Evolutionary conservation across 30 jellyfish, hydroid and myxozoan species (phyloP).

Genomic region (Chironex yamaguchii): DNA sequence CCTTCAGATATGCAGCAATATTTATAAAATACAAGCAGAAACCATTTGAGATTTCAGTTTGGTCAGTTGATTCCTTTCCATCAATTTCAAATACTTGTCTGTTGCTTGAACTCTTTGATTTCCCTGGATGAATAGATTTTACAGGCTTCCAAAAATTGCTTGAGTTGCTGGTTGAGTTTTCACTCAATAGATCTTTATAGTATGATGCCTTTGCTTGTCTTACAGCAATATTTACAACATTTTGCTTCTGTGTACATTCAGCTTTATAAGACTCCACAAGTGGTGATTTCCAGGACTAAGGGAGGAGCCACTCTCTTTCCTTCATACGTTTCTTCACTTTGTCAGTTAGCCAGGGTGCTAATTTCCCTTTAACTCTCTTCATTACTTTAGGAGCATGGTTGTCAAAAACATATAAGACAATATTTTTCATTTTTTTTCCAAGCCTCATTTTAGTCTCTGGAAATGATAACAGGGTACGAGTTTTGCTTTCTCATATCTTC

Average conservation of each 20-base stretch:
- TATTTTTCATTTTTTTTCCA: slow-evolving; percentile 65
- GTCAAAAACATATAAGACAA: slow-evolving; percentile 32
- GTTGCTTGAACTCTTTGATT: neutral
- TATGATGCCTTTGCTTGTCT: slow-evolving; percentile 63
- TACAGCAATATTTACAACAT: slow-evolving; percentile 38
- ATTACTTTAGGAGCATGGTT: slow-evolving; percentile 64
- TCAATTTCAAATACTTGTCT: slow-evolving; percentile 27
- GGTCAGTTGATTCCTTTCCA: slow-evolving; percentile 36
- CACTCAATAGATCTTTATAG: slow-evolving; percentile 24
- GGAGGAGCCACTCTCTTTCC: slow-evolving; percentile 54
- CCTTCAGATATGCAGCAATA: slow-evolving; percentile 33
- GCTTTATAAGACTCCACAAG: slow-evolving; percentile 25
- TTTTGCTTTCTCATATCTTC: slow-evolving; percentile 36
- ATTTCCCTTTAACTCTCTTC: slow-evolving; percentile 59
- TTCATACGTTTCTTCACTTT: slow-evolving; percentile 37
- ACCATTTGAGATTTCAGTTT: slow-evolving; percentile 35
- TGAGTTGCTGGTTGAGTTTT: slow-evolving; percentile 61
- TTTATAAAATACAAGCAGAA: slow-evolving; percentile 34
- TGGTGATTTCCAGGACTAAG: slow-evolving; percentile 27
- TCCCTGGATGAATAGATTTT: slow-evolving; percentile 33
- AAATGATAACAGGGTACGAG: slow-evolving; percentile 41
- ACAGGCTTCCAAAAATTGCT: slow-evolving; percentile 59
- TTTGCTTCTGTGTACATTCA: slow-evolving; percentile 25
- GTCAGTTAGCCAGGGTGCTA: slow-evolving; percentile 76
- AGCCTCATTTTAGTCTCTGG: slow-evolving; percentile 55